Evolutionary conservation across 1,140 invertebrate species (phyloP).

Genomic region (Diprion similis): DNA sequence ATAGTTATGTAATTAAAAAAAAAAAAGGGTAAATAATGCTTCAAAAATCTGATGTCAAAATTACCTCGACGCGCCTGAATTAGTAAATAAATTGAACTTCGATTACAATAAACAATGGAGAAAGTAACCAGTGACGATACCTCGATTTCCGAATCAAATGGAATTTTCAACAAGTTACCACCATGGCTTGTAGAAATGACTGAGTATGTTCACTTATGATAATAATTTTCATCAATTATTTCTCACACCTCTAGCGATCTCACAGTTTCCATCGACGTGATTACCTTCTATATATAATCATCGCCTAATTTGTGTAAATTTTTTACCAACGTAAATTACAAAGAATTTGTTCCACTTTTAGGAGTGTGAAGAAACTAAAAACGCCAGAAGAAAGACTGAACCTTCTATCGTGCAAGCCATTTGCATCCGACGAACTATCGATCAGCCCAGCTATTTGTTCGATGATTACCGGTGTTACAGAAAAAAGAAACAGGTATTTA

Average conservation of each 20-base stretch:
- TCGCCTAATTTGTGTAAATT: conserved; percentile 6
- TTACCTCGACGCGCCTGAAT: too few species aligned
- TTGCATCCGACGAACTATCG: conserved; percentile 11
- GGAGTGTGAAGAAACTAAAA: conserved; percentile 31
- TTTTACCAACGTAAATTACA: background rate
- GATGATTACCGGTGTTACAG: background rate
- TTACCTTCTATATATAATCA: background rate
- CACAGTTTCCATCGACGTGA: background rate
- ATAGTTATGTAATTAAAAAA: background rate
- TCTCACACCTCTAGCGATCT: conserved; percentile 1
- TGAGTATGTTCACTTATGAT: conserved; percentile 31
- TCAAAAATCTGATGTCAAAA: too few species aligned
- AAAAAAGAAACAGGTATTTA: conserved; percentile 23
- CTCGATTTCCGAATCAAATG: conserved; percentile 14
- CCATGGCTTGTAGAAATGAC: conserved; percentile 43
- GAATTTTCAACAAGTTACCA: conserved; percentile 30
- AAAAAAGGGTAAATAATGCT: background rate
- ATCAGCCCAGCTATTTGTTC: conserved; percentile 10
- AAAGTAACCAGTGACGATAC: conserved; percentile 28
- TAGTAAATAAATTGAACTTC: background rate
- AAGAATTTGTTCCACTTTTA: conserved; percentile 16
- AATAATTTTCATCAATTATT: conserved; percentile 16
- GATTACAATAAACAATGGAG: conserved; percentile 22
- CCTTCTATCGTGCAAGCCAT: conserved; percentile 21
- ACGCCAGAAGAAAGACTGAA: conserved; percentile 21